Percentiles rank a stretch among this genome's conserved stretches.
Conservation (phyloP, 2,797 vertebrate genomes). For the Karalla daura region DNA sequence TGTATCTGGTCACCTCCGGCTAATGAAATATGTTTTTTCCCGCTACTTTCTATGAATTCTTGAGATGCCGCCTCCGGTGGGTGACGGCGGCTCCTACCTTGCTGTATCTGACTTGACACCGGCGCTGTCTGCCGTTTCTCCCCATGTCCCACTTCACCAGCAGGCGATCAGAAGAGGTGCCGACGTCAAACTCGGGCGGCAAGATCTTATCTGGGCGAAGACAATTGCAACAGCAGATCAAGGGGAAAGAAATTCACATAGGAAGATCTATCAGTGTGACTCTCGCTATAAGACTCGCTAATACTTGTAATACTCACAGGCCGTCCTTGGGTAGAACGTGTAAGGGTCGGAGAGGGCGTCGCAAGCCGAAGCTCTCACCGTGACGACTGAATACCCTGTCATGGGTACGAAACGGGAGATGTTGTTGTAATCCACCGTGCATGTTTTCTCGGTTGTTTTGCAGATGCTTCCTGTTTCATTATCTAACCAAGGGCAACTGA, state of each 20-base stretch:
- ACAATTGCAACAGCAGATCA: conserved; percentile 1
- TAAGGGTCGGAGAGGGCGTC: conserved; percentile 40
- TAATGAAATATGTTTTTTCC: too few relatives aligned
- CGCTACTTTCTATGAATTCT: not conserved
- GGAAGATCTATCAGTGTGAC: too few relatives aligned
- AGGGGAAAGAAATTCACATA: too few relatives aligned
- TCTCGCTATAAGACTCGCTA: too few relatives aligned
- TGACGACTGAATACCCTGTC: accelerated
- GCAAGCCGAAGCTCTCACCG: conserved; percentile 58
- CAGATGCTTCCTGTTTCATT: conserved; percentile 37
- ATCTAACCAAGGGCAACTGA: not conserved
- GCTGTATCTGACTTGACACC: conserved; percentile 69
- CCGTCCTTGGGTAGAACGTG: not conserved
- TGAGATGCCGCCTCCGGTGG: not conserved
- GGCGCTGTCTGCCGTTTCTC: accelerated
- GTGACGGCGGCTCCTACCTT: conserved; percentile 49
- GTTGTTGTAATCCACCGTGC: not conserved
- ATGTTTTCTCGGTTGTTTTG: not conserved
- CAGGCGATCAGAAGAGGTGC: conserved; percentile 9
- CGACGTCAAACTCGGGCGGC: conserved; percentile 9
- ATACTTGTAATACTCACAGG: conserved; percentile 62
- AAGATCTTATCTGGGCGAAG: conserved; percentile 59
- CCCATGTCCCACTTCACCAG: conserved; percentile 17
- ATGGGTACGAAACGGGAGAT: accelerated
- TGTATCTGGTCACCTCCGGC: too few relatives aligned